Evolutionary conservation across 2,888 invertebrate genomes (phyloP).

Genomic region (Ctenicera cuprea): DNA sequence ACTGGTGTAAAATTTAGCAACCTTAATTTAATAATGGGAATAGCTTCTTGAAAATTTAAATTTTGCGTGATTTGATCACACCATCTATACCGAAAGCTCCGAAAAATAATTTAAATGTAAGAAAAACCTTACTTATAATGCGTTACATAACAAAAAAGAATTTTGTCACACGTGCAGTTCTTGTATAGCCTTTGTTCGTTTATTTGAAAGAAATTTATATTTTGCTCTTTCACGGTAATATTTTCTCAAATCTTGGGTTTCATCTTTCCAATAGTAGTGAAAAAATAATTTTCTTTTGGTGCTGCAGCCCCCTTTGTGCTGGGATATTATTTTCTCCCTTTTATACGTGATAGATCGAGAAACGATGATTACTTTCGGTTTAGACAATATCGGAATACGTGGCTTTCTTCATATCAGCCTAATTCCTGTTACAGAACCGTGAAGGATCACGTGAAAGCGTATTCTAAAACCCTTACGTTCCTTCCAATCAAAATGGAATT

Average conservation of each 20-base stretch:
- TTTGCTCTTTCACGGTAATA: slow-evolving; percentile 27
- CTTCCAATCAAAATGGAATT: slow-evolving; percentile 26
- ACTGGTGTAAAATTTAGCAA: no score
- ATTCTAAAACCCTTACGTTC: slow-evolving; percentile 30
- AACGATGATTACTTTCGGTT: slow-evolving; percentile 47
- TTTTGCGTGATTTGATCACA: no score
- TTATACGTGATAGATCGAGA: slow-evolving; percentile 44
- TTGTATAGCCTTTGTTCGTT: no score
- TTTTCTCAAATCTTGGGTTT: slow-evolving; percentile 21
- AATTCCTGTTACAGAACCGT: slow-evolving; percentile 25
- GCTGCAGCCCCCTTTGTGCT: slow-evolving; percentile 16
- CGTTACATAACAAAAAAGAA: no score
- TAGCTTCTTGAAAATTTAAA: no score
- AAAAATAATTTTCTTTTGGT: slow-evolving; percentile 39
- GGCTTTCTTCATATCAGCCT: slow-evolving; percentile 37
- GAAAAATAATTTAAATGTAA: no score
- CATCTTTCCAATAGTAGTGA: slow-evolving; percentile 4
- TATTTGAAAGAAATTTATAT: slow-evolving; percentile 15
- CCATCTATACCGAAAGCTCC: no score
- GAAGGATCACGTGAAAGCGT: slow-evolving; percentile 32
- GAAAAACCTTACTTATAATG: no score
- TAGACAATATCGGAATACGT: slow-evolving; percentile 44
- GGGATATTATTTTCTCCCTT: slow-evolving; percentile 41
- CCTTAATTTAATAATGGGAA: no score
- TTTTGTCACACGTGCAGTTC: no score